A percentile compares a stretch with the other conserved stretches of the same genome.
These are phyloP conservation scores for Lepidothrix coronata DNA, from an alignment of 2,113 vertebrate genomes.

Conservation along the genomic window DNA sequence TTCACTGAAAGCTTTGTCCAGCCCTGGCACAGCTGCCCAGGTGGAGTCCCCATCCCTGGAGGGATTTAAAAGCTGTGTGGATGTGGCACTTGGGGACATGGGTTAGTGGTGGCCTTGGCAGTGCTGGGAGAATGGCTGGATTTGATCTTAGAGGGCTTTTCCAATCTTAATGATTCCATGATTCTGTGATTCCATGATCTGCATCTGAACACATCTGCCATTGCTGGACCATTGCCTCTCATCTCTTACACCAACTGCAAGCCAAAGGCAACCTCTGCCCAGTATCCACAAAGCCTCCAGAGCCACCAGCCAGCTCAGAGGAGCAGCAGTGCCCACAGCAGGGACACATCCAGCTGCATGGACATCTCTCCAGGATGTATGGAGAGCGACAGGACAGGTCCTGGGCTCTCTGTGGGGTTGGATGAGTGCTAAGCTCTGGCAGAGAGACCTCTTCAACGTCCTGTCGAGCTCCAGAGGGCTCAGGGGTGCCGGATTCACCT, in stretches of 20 bases:
- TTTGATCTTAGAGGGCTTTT: not conserved
- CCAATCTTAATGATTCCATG: not conserved
- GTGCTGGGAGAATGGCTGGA: not conserved
- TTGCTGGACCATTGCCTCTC: not conserved
- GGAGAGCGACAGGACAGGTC: not conserved
- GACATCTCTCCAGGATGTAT: not conserved
- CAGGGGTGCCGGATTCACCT: rapidly evolving
- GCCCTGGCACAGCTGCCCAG: not conserved
- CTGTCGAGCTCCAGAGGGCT: not conserved
- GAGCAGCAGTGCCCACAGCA: not conserved
- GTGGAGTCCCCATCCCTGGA: not conserved
- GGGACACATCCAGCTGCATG: not conserved
- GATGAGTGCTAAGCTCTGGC: not conserved
- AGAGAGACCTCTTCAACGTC: not conserved
- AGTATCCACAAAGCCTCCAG: not conserved
- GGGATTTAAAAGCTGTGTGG: not conserved
- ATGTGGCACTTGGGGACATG: not conserved
- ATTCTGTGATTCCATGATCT: not conserved
- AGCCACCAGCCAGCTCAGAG: not conserved
- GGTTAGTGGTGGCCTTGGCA: not conserved
- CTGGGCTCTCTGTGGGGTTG: rapidly evolving
- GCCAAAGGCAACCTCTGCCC: not conserved
- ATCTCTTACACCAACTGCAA: not conserved
- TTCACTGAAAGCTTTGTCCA: not conserved
- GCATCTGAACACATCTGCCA: not conserved